These are phyloP conservation scores for Gadus macrocephalus DNA, from an alignment of 2,113 vertebrate genomes.

Conservation along the genomic window DNA sequence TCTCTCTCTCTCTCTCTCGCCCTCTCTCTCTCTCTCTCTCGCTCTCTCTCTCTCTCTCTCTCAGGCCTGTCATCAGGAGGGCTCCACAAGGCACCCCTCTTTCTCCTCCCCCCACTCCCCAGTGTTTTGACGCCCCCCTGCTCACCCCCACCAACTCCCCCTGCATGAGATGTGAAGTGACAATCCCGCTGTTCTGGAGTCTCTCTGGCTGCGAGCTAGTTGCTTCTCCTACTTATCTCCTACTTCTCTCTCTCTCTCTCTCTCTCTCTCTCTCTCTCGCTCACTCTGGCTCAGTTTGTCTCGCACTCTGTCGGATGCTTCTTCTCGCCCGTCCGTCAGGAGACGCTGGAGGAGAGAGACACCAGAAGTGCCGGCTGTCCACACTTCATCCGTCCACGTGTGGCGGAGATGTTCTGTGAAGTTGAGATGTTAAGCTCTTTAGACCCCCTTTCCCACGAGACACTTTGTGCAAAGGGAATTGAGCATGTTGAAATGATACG, in stretches of 20 bases:
- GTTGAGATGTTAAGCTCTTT: too few relatives aligned
- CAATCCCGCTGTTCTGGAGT: conserved; percentile 23
- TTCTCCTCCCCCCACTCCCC: conserved; percentile 14
- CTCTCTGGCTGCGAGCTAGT: neutral
- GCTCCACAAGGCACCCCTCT: conserved; percentile 29
- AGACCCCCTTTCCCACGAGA: too few relatives aligned
- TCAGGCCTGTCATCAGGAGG: conserved; percentile 29
- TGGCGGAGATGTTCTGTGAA: too few relatives aligned
- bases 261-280: conserved; percentile 5
- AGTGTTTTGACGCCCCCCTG: neutral
- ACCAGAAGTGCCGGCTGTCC: conserved; percentile 4
- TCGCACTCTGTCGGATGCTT: conserved; percentile 46
- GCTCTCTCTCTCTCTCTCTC: too few relatives aligned
- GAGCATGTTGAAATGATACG: too few relatives aligned
- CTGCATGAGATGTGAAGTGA: conserved; percentile 55
- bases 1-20: too few relatives aligned
- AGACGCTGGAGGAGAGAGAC: conserved; percentile 53
- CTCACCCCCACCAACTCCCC: neutral
- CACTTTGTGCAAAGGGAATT: too few relatives aligned
- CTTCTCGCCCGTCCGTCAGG: conserved; percentile 38
- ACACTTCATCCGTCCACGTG: too few relatives aligned
- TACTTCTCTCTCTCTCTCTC: conserved; percentile 34
- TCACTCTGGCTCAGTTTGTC: conserved; percentile 14
- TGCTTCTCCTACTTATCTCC: conserved; percentile 48
- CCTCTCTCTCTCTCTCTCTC: too few relatives aligned